phyloP scores from a whole-genome alignment of 2,797 vertebrate genomes.

The Enteromius radiatus region DNA sequence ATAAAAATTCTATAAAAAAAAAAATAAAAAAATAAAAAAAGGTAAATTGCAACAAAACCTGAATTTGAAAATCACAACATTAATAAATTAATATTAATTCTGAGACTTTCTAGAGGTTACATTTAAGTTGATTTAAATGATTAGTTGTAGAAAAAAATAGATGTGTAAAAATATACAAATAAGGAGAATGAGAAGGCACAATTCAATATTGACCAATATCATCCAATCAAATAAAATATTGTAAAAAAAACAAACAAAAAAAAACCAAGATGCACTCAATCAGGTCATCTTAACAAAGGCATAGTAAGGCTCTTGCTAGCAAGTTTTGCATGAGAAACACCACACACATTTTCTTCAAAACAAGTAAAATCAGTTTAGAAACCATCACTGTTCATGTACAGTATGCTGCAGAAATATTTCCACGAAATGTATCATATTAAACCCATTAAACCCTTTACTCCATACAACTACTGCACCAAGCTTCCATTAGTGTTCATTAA shows the following conservation, averaged over 20 bases:
- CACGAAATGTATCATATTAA: constrained; percentile 11
- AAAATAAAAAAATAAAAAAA: no score
- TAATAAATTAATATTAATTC: neutral
- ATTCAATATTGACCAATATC: neutral
- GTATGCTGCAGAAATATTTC: neutral
- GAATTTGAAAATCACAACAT: neutral
- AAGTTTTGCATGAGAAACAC: neutral
- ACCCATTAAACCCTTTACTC: constrained; percentile 3
- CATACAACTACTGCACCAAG: neutral
- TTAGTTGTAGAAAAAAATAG: neutral
- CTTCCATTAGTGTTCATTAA: constrained; percentile 39
- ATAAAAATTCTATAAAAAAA: neutral
- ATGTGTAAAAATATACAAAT: neutral
- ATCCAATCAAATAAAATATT: neutral
- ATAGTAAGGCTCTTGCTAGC: neutral
- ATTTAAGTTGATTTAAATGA: neutral
- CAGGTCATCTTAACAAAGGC: neutral
- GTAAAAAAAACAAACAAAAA: neutral
- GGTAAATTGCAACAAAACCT: neutral
- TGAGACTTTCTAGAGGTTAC: neutral
- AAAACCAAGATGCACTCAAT: neutral
- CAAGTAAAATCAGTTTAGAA: neutral
- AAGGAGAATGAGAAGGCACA: neutral
- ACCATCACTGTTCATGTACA: neutral
- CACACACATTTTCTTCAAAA: neutral